phyloP scores from a whole-genome alignment of 2,797 vertebrate species.

The Coregonus suidteri region DNA sequence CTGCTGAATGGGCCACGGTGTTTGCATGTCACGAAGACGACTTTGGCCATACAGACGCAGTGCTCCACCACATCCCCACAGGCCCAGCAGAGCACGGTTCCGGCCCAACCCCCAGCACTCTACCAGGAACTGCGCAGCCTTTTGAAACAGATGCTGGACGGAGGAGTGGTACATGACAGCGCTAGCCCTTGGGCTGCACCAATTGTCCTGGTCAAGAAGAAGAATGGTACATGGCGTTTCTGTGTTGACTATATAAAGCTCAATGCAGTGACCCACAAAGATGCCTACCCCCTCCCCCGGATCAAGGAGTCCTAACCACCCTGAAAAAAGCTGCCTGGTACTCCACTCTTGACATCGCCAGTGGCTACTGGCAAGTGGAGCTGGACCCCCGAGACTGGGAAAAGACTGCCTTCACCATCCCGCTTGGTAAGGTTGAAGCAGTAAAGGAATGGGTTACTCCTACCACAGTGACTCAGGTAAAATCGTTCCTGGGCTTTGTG shows the following conservation, averaged over 20 bases:
- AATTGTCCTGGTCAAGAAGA: not conserved
- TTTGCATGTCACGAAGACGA: not conserved
- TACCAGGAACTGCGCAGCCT: not conserved
- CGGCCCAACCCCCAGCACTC: not conserved
- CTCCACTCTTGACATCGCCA: not conserved
- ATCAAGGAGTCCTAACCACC: too few relatives aligned
- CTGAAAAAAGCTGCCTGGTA: too few relatives aligned
- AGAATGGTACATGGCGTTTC: conserved; percentile 1
- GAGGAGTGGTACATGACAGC: too few relatives aligned
- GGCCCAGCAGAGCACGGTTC: not conserved
- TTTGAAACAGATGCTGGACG: not conserved
- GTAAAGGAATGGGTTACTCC: not conserved
- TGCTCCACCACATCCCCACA: not conserved
- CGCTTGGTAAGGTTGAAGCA: not conserved
- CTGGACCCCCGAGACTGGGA: not conserved
- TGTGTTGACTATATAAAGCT: not conserved
- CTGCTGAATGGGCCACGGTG: not conserved
- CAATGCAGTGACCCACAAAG: too few relatives aligned
- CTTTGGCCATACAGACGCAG: not conserved
- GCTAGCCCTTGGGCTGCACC: not conserved
- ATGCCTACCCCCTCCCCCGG: too few relatives aligned
- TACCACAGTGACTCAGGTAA: not conserved
- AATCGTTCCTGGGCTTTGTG: not conserved
- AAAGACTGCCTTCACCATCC: not conserved
- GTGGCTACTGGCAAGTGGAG: not conserved